Evolutionary conservation across 2,888 invertebrate species (phyloP).

Genomic region (Lobophora halterata): DNA sequence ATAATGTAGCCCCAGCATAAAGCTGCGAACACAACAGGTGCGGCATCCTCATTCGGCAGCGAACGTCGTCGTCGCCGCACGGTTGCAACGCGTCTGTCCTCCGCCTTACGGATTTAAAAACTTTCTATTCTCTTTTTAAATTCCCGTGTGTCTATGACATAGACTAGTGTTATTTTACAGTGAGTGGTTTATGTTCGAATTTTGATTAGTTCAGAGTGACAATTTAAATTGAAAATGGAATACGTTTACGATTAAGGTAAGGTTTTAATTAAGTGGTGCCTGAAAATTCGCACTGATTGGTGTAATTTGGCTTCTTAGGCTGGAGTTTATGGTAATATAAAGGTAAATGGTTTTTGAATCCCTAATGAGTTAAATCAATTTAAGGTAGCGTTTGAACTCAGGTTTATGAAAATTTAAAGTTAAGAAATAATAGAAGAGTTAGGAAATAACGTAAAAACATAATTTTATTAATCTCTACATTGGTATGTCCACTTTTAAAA

Average conservation of each 20-base stretch:
- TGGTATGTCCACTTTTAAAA: too few species aligned
- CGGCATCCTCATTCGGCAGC: constrained; percentile 48
- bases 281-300: too few species aligned
- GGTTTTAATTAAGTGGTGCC: constrained; percentile 5
- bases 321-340: too few species aligned
- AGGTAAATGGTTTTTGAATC: not conserved
- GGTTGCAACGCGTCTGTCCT: constrained; percentile 30
- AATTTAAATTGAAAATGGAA: constrained; percentile 18
- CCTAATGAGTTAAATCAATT: too few species aligned
- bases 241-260: constrained; percentile 19
- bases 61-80: constrained; percentile 50
- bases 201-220: constrained; percentile 10
- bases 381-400: too few species aligned
- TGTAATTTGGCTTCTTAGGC: not conserved
- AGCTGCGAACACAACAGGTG: constrained; percentile 64
- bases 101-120: constrained; percentile 33
- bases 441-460: too few species aligned
- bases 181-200: constrained; percentile 15
- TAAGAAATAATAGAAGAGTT: too few species aligned
- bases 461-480: too few species aligned
- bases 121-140: constrained; percentile 18
- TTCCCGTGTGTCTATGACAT: constrained; percentile 5
- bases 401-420: too few species aligned
- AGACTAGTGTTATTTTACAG: constrained; percentile 11
- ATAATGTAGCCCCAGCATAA: too few species aligned